A percentile compares a stretch with the other conserved stretches of the same genome.
phyloP scores from a whole-genome alignment of 2,888 invertebrate genomes.

The Platycheirus albimanus region DNA sequence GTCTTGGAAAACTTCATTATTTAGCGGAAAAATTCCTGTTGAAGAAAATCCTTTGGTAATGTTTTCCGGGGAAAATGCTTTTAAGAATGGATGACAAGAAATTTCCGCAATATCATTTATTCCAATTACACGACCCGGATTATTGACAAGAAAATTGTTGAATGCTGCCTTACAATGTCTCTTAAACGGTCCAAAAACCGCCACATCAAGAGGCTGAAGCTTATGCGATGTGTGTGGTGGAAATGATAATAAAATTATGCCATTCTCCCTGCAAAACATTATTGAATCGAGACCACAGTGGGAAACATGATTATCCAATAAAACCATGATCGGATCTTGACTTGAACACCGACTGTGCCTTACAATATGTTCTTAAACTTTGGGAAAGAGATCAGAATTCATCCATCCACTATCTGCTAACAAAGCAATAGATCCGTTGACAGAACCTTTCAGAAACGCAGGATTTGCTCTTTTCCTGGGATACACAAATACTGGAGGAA shows the following conservation, averaged over 20 bases:
- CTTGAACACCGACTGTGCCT: conserved; percentile 10
- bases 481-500: conserved; percentile 15
- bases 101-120: conserved; percentile 32
- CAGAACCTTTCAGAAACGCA: conserved; percentile 16
- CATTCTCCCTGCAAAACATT: conserved; percentile 33
- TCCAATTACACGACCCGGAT: conserved; percentile 25
- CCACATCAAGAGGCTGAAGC: conserved; percentile 31
- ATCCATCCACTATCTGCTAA: conserved; percentile 29
- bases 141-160: conserved; percentile 29
- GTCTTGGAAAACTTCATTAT: conserved; percentile 8
- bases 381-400: background rate
- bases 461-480: conserved; percentile 24
- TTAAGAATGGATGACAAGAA: conserved; percentile 22
- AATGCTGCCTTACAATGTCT: conserved; percentile 29
- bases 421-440: conserved; percentile 14
- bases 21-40: conserved; percentile 10
- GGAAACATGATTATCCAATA: conserved; percentile 23
- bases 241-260: conserved; percentile 17
- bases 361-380: conserved; percentile 23
- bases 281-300: conserved; percentile 14
- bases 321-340: conserved; percentile 14
- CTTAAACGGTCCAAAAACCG: conserved; percentile 30
- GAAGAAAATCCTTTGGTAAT: conserved; percentile 6
- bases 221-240: conserved; percentile 21
- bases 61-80: conserved; percentile 15